Evolutionary conservation across 53 echinoderm and acorn worm genomes (phyloP), one percentile per base, ranked within the genome.

Genomic region (Echinarachnius parma): DNA sequence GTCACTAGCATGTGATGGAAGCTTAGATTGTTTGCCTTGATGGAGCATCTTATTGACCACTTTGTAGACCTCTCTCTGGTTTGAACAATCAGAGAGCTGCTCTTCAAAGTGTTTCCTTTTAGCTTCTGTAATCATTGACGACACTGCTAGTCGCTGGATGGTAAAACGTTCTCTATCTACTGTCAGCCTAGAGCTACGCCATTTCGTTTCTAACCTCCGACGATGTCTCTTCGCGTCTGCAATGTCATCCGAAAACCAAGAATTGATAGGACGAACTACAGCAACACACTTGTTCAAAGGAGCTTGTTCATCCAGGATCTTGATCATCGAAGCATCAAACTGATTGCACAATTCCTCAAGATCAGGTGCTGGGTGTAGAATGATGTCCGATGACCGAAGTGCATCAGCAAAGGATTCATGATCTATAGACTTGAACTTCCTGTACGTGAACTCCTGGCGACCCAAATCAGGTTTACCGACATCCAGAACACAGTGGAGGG

Each of bases 151-250:
- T 21, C 60, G 60, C 8, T 60, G 60, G 33, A 1, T 33, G 15
- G 3, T 60, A 34, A 60, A 60, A 15, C 60, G 19, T 20, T 60
- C 16, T 34, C 60, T 60, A 18, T 32, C 60, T 15, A 60, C 60
- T 34, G 30, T 34, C 3, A 60, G n/a, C 33, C 34, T 60, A 1
- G 60, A 31, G 16, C 19, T 33, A 31, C 34, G 2, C 60, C 60
- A 60, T 31, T 34, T 60, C 35, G 31, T 60, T 60, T 62, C 62
- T 42, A 62, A 37, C 24, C 44, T 62, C 62, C 62, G 30, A n/a
- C n/a, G n/a, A n/a, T n/a, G n/a, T n/a, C n/a, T n/a, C n/a, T n/a
- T n/a, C n/a, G n/a, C n/a, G n/a, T n/a, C n/a, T n/a, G 30, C 34
- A 21, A 61, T 36, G 34, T 34, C 42, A 9, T 39, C 36, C 18